These are phyloP conservation scores for Drosophila nigrodunni DNA, from an alignment of 1,140 invertebrate species.

Conservation along the genomic window DNA sequence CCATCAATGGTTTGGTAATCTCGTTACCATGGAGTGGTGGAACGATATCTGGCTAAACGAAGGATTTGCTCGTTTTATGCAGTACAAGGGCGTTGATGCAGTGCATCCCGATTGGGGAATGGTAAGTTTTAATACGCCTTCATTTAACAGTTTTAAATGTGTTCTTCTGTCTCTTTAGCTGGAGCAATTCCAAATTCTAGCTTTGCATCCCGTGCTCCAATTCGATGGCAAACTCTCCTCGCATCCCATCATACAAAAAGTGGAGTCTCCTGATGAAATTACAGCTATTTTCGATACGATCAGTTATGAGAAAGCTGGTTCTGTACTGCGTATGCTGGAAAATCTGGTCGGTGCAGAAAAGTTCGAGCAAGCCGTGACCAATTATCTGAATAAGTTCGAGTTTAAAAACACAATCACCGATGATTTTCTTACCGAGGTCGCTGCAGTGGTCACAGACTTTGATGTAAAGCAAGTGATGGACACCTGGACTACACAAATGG, in stretches of 20 bases:
- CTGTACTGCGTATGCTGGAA: constrained; percentile 95
- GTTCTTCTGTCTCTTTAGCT: constrained; percentile 72
- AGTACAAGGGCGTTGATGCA: constrained; percentile 90
- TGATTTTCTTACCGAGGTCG: constrained; percentile 90
- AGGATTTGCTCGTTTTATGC: constrained; percentile 95
- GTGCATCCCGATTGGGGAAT: constrained; percentile 93
- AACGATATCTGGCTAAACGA: constrained; percentile 97
- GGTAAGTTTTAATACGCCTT: constrained; percentile 85
- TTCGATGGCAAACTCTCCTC: constrained; percentile 93
- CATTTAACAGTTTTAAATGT: too few species aligned
- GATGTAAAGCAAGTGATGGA: constrained; percentile 91
- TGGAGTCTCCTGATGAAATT: constrained; percentile 94
- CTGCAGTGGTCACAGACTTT: constrained; percentile 71
- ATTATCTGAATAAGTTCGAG: constrained; percentile 89
- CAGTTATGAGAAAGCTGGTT: constrained; percentile 96
- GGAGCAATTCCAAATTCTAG: constrained; percentile 90
- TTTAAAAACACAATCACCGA: constrained; percentile 92
- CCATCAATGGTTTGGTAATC: constrained; percentile 96
- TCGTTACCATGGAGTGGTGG: constrained; percentile 97
- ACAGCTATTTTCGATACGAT: constrained; percentile 96
- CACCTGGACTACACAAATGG: constrained; percentile 97
- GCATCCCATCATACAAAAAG: constrained; percentile 94
- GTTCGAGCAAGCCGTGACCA: constrained; percentile 90
- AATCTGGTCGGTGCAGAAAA: constrained; percentile 90
- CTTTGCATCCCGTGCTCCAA: constrained; percentile 90